Base-by-base conservation (phyloP, 1,140 invertebrate genomes). In the Apis cerana region DNA sequence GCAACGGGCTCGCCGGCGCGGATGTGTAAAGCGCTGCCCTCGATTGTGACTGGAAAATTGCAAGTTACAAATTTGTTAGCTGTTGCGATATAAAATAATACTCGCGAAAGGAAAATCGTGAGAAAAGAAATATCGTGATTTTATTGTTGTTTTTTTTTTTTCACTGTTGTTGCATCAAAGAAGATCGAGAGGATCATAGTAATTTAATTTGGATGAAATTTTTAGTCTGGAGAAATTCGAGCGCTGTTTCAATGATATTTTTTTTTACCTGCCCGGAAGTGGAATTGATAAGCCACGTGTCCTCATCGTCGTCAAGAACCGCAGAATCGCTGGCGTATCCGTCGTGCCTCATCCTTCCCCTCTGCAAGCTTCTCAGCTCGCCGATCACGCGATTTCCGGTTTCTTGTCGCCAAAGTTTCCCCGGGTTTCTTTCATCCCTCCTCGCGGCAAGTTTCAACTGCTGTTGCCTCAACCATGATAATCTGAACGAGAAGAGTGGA, bases 291-390 rank as follows among this genome's bases (percentile, higher is more conserved):
- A 91, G 91, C 89, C 94, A 95, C 0, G 87, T 72, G 72, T 94
- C 93, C 58, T 94, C 93, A 48, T 97, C 96, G 88, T 97, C 96
- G 64, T 96, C 96, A 81, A 97, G 96, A 4, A 97, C 96, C 12
- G 96, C 97, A 2, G 96, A 97, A 89, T 97, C 97, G 88, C 96
- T 97, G 3, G 96, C 96, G 90, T 97, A 97, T 10, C 97, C 96
- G 86, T 97, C 96, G 80, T 93, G 91, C 71, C 94, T 92, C 78
- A 93, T 78, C 62, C 95, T 93, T n/a, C 94, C 93, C 21, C 93
- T 92, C 85, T 96, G 96, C 27, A 95, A 93, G 70, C 92, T 95
- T 27, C 95, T 93, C 23, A 96, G 92, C 89, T 96, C 96, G 0
- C 94, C 95, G 79, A 96, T 93, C 75, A 96, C 94, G 27, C 95